phyloP scores from a whole-genome alignment of 2,797 vertebrate genomes.

The Sebastes goodei region DNA sequence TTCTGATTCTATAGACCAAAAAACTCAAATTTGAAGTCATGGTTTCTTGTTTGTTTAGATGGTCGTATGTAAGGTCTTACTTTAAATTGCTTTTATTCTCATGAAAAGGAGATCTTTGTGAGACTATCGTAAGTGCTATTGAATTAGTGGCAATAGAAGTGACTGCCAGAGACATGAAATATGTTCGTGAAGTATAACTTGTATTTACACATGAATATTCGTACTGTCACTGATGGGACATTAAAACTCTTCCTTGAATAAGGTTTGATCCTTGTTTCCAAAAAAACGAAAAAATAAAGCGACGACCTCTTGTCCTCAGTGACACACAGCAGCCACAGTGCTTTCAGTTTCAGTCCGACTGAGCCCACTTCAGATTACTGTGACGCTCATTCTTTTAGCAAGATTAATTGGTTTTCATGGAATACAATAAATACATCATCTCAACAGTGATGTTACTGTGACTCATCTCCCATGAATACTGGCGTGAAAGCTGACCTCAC shows the following conservation, averaged over 20 bases:
- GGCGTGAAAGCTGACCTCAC: slow-evolving; percentile 55
- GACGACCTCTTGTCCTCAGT: slow-evolving; percentile 6
- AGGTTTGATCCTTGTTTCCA: slow-evolving; percentile 14
- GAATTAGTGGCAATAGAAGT: background rate
- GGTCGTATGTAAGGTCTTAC: background rate
- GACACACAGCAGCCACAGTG: slow-evolving; percentile 5
- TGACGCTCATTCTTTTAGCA: slow-evolving; percentile 52
- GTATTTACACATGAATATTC: background rate
- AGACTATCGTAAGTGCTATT: background rate
- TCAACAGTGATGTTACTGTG: slow-evolving; percentile 55
- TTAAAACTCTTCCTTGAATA: background rate
- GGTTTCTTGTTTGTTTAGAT: background rate
- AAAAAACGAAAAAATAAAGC: background rate
- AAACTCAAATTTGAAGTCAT: too few relatives aligned
- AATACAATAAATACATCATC: slow-evolving; percentile 62
- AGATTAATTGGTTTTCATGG: slow-evolving; percentile 32
- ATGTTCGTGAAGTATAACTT: background rate
- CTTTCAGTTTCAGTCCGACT: slow-evolving; percentile 32
- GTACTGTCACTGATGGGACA: background rate
- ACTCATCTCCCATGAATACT: slow-evolving; percentile 58
- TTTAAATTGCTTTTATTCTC: background rate
- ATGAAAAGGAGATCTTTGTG: background rate
- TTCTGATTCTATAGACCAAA: too few relatives aligned
- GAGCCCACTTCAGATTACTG: slow-evolving; percentile 43
- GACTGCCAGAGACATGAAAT: background rate